Percentiles rank a stretch among this genome's conserved stretches.
phyloP scores from a whole-genome alignment of 2,113 vertebrate genomes.

The Chrysochloris asiatica region DNA sequence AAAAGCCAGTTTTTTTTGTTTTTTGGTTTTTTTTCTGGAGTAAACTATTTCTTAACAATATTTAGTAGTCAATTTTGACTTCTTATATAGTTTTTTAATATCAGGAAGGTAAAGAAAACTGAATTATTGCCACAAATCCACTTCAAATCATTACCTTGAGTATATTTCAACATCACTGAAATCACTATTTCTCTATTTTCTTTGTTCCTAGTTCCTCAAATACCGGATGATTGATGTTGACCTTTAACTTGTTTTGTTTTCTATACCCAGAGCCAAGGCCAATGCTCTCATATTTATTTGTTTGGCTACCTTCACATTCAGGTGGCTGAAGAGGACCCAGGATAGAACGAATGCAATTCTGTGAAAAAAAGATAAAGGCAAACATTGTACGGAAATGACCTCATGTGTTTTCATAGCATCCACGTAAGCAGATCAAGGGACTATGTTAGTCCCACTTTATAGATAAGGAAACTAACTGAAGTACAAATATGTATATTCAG shows the following conservation, averaged over 20 bases:
- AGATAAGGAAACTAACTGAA: background rate
- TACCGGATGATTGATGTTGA: conserved; percentile 10
- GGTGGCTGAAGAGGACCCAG: conserved; percentile 48
- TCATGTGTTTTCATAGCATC: conserved; percentile 38
- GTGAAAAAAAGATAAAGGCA: conserved; percentile 34
- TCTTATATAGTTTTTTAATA: background rate
- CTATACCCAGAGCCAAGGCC: conserved; percentile 33
- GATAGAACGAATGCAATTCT: background rate
- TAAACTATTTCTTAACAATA: background rate
- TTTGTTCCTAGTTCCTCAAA: conserved; percentile 59
- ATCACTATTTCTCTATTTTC: conserved; percentile 29
- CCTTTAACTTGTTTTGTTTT: conserved; percentile 44
- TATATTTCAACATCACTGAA: conserved; percentile 32
- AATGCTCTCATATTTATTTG: conserved; percentile 40
- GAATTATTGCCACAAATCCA: conserved; percentile 28
- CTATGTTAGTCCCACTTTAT: background rate
- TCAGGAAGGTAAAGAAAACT: conserved; percentile 22
- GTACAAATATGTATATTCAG: background rate
- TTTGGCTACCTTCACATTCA: conserved; percentile 49
- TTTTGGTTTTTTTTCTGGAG: background rate
- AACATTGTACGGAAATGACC: conserved; percentile 42
- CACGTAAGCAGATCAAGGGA: background rate
- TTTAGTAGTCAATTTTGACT: background rate
- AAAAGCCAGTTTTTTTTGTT: background rate
- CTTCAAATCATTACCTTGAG: conserved; percentile 46